These are phyloP conservation scores for Lutra lutra DNA, from an alignment of 2,797 vertebrate species.

Conservation along the genomic window DNA sequence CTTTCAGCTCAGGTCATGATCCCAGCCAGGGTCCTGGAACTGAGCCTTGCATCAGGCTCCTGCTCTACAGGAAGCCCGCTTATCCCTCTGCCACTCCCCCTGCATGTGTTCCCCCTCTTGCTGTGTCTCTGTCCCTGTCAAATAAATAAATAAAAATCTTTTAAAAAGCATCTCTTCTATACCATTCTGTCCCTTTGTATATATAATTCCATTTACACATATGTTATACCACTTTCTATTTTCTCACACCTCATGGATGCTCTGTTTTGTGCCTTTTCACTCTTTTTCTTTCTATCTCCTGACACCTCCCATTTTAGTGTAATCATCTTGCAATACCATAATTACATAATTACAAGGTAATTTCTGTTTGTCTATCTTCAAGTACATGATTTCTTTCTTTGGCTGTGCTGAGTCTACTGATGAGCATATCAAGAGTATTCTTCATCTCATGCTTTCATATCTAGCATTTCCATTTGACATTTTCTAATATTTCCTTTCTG, in stretches of 20 bases:
- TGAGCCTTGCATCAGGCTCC: too few species aligned
- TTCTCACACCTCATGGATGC: background rate
- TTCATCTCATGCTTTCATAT: background rate
- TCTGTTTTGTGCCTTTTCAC: background rate
- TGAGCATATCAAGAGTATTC: background rate
- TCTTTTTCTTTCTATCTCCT: background rate
- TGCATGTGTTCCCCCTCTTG: too few species aligned
- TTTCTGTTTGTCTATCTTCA: conserved; percentile 16
- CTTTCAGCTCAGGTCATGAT: too few species aligned
- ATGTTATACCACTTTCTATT: background rate
- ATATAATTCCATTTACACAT: background rate
- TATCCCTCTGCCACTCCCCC: too few species aligned
- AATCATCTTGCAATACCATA: background rate
- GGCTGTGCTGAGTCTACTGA: background rate
- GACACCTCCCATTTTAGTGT: background rate
- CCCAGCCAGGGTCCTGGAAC: too few species aligned
- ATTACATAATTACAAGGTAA: background rate
- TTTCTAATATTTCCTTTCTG: background rate
- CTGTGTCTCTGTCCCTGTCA: too few species aligned
- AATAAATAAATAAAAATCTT: too few species aligned
- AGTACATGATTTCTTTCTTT: background rate
- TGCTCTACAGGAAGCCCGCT: too few species aligned
- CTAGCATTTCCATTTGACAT: background rate
- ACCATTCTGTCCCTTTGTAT: background rate
- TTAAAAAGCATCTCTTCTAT: background rate